These are phyloP conservation scores for Ictidomys tridecemlineatus DNA, from an alignment of 2,113 vertebrate species.

Conservation along the genomic window DNA sequence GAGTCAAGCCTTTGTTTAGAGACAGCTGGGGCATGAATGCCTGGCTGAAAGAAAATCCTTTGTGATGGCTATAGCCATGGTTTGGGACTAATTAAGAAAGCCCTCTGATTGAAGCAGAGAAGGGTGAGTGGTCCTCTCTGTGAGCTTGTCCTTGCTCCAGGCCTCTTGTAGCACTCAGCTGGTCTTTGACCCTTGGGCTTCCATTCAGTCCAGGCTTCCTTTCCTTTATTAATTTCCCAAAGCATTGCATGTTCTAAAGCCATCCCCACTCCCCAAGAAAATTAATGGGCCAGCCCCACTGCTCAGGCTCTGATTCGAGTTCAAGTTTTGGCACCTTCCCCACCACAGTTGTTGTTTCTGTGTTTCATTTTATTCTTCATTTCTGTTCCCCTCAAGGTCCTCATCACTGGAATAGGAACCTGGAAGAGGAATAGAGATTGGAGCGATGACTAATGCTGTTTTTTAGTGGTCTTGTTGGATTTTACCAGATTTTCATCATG, in stretches of 20 bases:
- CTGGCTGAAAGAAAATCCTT: neutral
- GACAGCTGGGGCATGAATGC: neutral
- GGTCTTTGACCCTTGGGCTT: neutral
- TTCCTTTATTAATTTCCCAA: neutral
- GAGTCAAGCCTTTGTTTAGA: neutral
- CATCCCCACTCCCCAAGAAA: neutral
- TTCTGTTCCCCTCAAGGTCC: neutral
- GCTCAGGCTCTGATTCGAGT: neutral
- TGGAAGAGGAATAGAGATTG: neutral
- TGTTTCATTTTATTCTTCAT: neutral
- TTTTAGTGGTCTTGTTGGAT: neutral
- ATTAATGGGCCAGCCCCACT: neutral
- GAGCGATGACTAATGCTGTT: neutral
- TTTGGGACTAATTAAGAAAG: neutral
- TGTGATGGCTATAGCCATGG: neutral
- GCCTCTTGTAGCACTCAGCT: neutral
- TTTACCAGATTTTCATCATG: neutral
- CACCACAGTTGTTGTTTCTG: neutral
- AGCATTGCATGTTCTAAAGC: neutral
- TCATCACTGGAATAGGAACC: neutral
- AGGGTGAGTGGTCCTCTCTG: neutral
- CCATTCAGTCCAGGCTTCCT: neutral
- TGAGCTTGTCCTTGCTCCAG: neutral
- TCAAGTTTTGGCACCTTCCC: neutral
- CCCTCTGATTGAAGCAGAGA: neutral